Percentiles rank a stretch among this genome's conserved stretches.
Conservation (phyloP, 2,797 vertebrate species). For the Numenius phaeopus region DNA sequence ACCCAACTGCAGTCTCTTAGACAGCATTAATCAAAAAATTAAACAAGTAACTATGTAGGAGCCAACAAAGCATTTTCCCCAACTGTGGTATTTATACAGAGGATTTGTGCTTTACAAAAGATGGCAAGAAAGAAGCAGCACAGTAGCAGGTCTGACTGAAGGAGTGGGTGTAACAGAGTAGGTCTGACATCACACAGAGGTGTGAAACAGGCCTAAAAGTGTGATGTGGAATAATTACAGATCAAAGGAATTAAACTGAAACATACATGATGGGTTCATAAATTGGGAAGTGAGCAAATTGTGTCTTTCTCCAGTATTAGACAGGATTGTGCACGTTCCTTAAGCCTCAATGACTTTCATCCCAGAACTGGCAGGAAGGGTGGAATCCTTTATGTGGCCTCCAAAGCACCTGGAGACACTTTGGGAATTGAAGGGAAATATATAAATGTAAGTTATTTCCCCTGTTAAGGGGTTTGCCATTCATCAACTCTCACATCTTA, state of each 20-base stretch:
- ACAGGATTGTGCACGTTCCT: neutral
- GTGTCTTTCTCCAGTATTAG: neutral
- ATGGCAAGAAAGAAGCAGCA: neutral
- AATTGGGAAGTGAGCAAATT: neutral
- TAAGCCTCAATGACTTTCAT: neutral
- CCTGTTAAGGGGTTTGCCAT: neutral
- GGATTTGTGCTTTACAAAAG: neutral
- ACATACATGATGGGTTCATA: neutral
- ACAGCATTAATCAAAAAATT: neutral
- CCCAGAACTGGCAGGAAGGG: neutral
- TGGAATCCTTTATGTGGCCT: neutral
- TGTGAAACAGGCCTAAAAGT: neutral
- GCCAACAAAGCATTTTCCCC: neutral
- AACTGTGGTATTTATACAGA: neutral
- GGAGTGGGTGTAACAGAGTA: neutral
- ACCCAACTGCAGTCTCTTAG: neutral
- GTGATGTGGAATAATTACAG: neutral
- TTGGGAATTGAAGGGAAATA: neutral
- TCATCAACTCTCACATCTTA: neutral
- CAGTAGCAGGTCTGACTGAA: neutral
- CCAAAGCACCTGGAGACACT: neutral
- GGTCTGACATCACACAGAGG: neutral
- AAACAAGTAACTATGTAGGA: neutral
- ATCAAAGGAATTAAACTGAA: neutral
- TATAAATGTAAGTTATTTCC: neutral